Percentiles rank a stretch among this genome's conserved stretches.
phyloP scores from a whole-genome alignment of 2,888 invertebrate genomes.

The Osedax frankpressi region DNA sequence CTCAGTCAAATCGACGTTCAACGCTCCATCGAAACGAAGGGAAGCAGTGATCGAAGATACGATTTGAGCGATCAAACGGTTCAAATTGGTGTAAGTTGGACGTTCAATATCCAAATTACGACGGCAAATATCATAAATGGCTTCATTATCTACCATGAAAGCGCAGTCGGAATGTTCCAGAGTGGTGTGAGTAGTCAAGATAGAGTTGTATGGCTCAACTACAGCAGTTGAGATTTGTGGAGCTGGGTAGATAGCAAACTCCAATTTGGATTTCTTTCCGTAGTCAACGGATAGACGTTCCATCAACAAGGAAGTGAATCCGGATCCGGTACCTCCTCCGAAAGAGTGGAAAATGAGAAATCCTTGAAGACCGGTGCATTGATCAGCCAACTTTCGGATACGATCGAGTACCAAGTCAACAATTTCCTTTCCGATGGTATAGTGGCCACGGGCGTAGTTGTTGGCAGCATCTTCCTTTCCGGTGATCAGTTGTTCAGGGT shows the following conservation, averaged over 20 bases:
- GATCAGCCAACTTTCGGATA: slow-evolving; percentile 47
- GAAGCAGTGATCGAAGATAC: slow-evolving; percentile 47
- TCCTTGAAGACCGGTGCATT: slow-evolving; percentile 44
- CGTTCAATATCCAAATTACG: slow-evolving; percentile 68
- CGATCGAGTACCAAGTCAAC: slow-evolving; percentile 38
- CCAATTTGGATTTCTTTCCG: slow-evolving; percentile 73
- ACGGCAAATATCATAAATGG: slow-evolving; percentile 38
- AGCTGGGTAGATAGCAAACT: slow-evolving; percentile 76
- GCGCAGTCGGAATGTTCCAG: slow-evolving; percentile 84
- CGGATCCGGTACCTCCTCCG: slow-evolving; percentile 42
- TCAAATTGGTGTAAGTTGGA: slow-evolving; percentile 74
- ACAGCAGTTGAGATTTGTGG: slow-evolving; percentile 29
- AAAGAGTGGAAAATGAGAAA: slow-evolving; percentile 43
- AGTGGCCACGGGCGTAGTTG: slow-evolving; percentile 37
- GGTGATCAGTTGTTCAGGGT: slow-evolving; percentile 36
- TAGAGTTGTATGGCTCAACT: slow-evolving; percentile 48
- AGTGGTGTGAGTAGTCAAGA: slow-evolving; percentile 84
- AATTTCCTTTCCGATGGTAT: slow-evolving; percentile 36
- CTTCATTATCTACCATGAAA: slow-evolving; percentile 52
- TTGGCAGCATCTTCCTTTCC: slow-evolving; percentile 39
- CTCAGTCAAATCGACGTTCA: slow-evolving; percentile 50
- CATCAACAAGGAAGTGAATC: slow-evolving; percentile 44
- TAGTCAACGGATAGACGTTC: slow-evolving; percentile 63
- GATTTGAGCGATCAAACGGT: slow-evolving; percentile 84
- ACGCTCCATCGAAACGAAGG: slow-evolving; percentile 49